A percentile compares a stretch with the other conserved stretches of the same genome.
phyloP scores from a whole-genome alignment of 1,140 invertebrate genomes.

The Acyrthosiphon pisum region DNA sequence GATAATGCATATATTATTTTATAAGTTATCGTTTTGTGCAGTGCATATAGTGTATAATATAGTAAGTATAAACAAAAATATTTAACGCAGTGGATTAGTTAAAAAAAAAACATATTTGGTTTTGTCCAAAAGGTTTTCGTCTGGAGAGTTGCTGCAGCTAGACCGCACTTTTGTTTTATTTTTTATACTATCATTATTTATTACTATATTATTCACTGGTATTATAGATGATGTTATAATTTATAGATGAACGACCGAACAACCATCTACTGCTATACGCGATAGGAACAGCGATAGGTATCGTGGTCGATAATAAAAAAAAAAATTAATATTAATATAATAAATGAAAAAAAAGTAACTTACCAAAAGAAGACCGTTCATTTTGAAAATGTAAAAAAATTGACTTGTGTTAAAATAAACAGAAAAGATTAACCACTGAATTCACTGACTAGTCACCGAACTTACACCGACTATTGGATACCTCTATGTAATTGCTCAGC shows the following conservation, averaged over 20 bases:
- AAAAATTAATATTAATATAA: neutral
- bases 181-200: too few species aligned
- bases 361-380: conserved; percentile 58
- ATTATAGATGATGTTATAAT: neutral
- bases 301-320: neutral
- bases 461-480: conserved; percentile 50
- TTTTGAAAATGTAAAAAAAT: conserved; percentile 17
- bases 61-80: neutral
- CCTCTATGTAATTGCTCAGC: conserved; percentile 35
- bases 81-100: neutral
- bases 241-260: neutral
- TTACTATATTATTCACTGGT: neutral
- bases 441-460: conserved; percentile 53
- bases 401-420: conserved; percentile 1
- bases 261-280: neutral
- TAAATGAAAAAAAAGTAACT: conserved; percentile 59
- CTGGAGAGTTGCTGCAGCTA: neutral
- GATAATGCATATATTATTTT: neutral
- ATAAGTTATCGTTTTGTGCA: neutral
- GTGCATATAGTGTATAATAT: neutral
- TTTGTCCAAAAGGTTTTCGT: neutral
- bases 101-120: neutral
- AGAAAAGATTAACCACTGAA: neutral
- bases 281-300: too few species aligned
- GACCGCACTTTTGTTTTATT: neutral